Evolutionary conservation across 2,797 vertebrate species (phyloP), one percentile per base, ranked within the genome.

Genomic region (Menidia menidia): DNA sequence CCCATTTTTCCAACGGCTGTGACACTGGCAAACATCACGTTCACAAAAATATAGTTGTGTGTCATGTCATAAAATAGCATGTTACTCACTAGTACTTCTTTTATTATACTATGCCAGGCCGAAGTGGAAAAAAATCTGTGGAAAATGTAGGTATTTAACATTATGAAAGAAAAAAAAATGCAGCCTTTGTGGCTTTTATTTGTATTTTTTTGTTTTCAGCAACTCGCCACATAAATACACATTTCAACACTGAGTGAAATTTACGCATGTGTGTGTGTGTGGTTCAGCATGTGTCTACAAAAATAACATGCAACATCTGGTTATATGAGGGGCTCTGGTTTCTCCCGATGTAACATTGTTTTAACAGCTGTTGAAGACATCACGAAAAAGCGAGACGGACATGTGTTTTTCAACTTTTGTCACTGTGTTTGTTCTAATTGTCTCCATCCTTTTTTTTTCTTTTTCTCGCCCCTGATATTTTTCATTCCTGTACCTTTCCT

Each of bases 321-420:
- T 83, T 77, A 73, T 56, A 62, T n/a, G 80, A 55, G 50, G 32
- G 33, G 58, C 61, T 74, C 59, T 64, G 64, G 53, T 84, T 77
- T 83, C 80, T 78, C 67, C 50, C 60, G 0, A 64, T 80, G 82
- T 71, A 71, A 84, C 84, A 68, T 35, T 91, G 85, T 86, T 92
- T 77, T 82, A 56, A 89, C 90, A 92, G 89, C 89, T 92, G 91
- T 14, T 48, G 9, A 62, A 88, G 75, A 80, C 80, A 87, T 92
- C 72, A 65, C 39, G 73, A 55, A 42, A 47, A 71, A 72, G 60
- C 61, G 64, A 68, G 78, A 73, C 73, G 81, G 81, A 90, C 85
- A 79, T 82, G 55, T 85, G 85, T 83, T 87, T 88, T 88, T 80
- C 76, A 77, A 75, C 76, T 87, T 80, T 77, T 77, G 69, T 78